Base-by-base conservation (phyloP, 2,113 vertebrate species). In the Nyctereutes procyonoides region DNA sequence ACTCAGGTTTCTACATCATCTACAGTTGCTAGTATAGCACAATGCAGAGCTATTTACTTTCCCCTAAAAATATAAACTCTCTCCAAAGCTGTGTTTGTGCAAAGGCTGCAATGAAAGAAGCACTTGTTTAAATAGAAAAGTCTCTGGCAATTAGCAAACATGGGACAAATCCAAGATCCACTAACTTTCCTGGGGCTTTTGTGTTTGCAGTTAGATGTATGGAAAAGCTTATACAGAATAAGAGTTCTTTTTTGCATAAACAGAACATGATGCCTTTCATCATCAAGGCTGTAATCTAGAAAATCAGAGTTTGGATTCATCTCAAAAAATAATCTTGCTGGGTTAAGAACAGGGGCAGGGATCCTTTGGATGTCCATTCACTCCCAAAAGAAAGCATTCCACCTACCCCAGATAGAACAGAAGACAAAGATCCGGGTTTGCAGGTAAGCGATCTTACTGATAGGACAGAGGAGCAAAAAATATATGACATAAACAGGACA, bases 111-210 rank as follows among this genome's bases (percentile, higher is more conserved):
- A 48, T 73, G 95, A 96, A 97, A 96, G 95, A 94, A 95, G 56
- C 88, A 94, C 74, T 96, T 98, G 90, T 97, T 98, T 97, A 97
- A 97, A 97, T 62, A 97, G 83, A 95, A 97, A 96, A 93, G 96
- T 97, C 94, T 93, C 94, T 32, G 71, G 92, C 92, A 97, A 98
- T 97, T 96, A 97, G 96, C 88, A 98, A 98, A 97, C 84, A 95
- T 65, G 83, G 83, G 95, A 93, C 83, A 96, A 95, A 95, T 97
- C 82, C 96, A 96, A 92, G 96, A 84, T 88, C 55, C 71, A 96
- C 96, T 96, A 86, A 79, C 97, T 92, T 96, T 96, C 55, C 93
- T 56, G 17, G 60, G 83, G 81, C 71, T 91, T 90, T 82, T 88
- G 30, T 97, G 84, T 97, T 97, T 93, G 30, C 87, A 97, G 48